phyloP scores from a whole-genome alignment of 2,888 invertebrate genomes.

The Dusona sp. region DNA sequence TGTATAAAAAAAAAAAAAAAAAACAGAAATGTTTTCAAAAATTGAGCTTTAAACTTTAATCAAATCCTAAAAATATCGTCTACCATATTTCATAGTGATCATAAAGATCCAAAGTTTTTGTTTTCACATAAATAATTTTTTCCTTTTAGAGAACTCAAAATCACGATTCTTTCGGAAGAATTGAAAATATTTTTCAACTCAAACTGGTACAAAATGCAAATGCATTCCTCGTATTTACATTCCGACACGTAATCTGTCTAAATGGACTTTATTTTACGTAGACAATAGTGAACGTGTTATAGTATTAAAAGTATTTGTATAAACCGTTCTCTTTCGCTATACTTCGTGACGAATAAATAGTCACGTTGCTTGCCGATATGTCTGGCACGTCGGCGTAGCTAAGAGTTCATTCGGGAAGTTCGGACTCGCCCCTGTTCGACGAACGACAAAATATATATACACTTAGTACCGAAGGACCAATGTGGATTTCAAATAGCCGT shows the following conservation, averaged over 20 bases:
- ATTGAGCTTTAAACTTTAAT: neutral
- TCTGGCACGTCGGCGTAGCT: conserved; percentile 58
- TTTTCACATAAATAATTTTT: neutral
- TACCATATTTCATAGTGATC: neutral
- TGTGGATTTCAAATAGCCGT: conserved; percentile 83
- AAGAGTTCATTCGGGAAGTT: conserved; percentile 42
- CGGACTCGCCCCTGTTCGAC: conserved; percentile 73
- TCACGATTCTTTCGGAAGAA: neutral
- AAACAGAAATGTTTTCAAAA: neutral
- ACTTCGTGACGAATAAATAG: neutral
- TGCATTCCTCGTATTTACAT: neutral
- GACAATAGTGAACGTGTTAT: conserved; percentile 1
- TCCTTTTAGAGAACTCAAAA: neutral
- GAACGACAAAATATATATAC: conserved; percentile 64
- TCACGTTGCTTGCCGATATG: conserved; percentile 45
- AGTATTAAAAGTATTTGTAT: neutral
- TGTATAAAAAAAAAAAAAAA: neutral
- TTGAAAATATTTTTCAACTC: neutral
- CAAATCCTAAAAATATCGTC: neutral
- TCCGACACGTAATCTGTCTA: neutral
- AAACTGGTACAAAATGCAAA: neutral
- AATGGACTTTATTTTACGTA: neutral
- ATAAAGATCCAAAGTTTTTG: neutral
- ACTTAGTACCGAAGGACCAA: conserved; percentile 79
- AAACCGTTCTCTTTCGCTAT: conserved; percentile 34